A percentile compares a stretch with the other conserved stretches of the same genome.
Evolutionary conservation across 2,797 vertebrate genomes (phyloP).

Genomic region (Pipistrellus nathusii): DNA sequence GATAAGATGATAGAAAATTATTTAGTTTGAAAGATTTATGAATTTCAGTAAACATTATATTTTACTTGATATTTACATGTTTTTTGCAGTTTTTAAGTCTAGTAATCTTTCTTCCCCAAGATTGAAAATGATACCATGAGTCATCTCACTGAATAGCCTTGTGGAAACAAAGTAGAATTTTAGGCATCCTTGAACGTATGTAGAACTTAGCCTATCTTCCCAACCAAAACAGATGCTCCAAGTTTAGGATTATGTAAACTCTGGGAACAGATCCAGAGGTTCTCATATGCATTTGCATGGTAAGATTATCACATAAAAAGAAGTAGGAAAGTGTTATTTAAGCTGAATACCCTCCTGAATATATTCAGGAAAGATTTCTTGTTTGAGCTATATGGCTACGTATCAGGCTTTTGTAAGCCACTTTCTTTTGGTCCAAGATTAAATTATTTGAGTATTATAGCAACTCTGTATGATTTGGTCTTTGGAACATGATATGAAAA

Average conservation of each 20-base stretch:
- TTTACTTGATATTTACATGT: slow-evolving; percentile 51
- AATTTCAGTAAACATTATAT: background rate
- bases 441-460: slow-evolving; percentile 53
- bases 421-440: slow-evolving; percentile 59
- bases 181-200: slow-evolving; percentile 20
- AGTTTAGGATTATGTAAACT: slow-evolving; percentile 45
- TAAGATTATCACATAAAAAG: slow-evolving; percentile 63
- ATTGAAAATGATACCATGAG: slow-evolving; percentile 23
- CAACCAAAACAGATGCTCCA: slow-evolving; percentile 12
- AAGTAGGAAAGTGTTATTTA: slow-evolving; percentile 61
- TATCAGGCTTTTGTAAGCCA: slow-evolving; percentile 63
- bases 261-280: slow-evolving; percentile 64
- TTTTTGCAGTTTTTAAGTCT: slow-evolving; percentile 37
- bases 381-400: slow-evolving; percentile 15
- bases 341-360: slow-evolving; percentile 30
- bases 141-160: slow-evolving; percentile 22
- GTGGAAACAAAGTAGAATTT: slow-evolving; percentile 49
- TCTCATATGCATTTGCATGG: slow-evolving; percentile 48
- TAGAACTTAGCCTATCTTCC: slow-evolving; percentile 50
- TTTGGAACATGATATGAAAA: slow-evolving; percentile 65
- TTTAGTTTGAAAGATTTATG: slow-evolving; percentile 50
- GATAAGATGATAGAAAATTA: slow-evolving; percentile 16
- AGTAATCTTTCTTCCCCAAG: background rate
- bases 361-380: slow-evolving; percentile 58
- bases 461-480: slow-evolving; percentile 31